Percentiles rank a stretch among this genome's conserved stretches.
Evolutionary conservation across 1,140 invertebrate genomes (phyloP).

Genomic region (Ephestia elutella): DNA sequence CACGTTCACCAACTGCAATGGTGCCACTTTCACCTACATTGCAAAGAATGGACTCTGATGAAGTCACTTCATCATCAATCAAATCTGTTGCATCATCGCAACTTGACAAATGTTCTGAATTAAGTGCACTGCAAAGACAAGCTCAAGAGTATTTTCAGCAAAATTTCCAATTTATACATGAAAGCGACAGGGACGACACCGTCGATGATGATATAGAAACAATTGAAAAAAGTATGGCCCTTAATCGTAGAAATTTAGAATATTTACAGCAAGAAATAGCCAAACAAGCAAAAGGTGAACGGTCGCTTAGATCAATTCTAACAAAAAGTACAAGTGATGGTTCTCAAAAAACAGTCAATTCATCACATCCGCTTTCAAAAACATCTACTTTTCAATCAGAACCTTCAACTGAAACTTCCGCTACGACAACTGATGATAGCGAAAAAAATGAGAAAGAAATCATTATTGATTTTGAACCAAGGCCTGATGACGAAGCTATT

Average conservation of each 20-base stretch:
- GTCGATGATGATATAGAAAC: constrained; percentile 72
- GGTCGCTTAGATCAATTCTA: constrained; percentile 54
- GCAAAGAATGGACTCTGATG: constrained; percentile 62
- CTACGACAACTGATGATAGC: constrained; percentile 73
- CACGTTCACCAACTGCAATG: constrained; percentile 72
- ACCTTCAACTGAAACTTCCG: constrained; percentile 69
- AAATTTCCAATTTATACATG: constrained; percentile 73
- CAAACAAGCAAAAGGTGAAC: constrained; percentile 64
- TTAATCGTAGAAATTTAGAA: constrained; percentile 70
- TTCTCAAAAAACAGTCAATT: constrained; percentile 61
- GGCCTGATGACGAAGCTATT: constrained; percentile 77
- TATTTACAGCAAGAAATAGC: constrained; percentile 73
- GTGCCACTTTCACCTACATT: constrained; percentile 47
- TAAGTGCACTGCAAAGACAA: constrained; percentile 61
- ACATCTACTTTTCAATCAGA: constrained; percentile 72
- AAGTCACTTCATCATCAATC: constrained; percentile 59
- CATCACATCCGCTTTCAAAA: constrained; percentile 66
- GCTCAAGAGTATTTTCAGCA: constrained; percentile 73
- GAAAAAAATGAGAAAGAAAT: constrained; percentile 85
- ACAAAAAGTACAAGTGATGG: constrained; percentile 66
- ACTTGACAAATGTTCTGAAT: constrained; percentile 62
- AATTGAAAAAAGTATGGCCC: constrained; percentile 71
- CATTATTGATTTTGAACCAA: constrained; percentile 89
- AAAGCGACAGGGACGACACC: constrained; percentile 72
- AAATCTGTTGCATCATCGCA: constrained; percentile 65